Evolutionary conservation across 2,113 vertebrate genomes (phyloP).

Genomic region (Pimephales promelas): DNA sequence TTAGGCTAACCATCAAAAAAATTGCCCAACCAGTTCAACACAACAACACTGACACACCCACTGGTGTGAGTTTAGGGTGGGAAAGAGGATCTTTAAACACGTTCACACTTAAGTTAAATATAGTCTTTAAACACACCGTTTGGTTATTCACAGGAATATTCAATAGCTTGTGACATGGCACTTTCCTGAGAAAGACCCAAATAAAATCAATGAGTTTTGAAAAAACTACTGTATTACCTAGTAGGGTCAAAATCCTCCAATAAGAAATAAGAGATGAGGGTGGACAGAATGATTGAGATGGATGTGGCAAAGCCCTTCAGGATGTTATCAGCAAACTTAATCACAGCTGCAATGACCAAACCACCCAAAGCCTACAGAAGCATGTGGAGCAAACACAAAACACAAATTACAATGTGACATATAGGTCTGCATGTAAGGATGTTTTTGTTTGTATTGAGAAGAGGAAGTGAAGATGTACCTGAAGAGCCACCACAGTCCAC

Average conservation of each 20-base stretch:
- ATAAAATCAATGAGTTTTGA: neutral
- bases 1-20: neutral
- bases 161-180: neutral
- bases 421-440: neutral
- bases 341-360: constrained; percentile 85
- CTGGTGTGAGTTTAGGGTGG: neutral
- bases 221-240: constrained; percentile 67
- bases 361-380: constrained; percentile 83
- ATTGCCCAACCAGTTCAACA: neutral
- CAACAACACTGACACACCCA: neutral
- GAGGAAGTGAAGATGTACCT: constrained; percentile 76
- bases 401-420: neutral
- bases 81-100: neutral
- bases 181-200: neutral
- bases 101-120: neutral
- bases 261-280: constrained; percentile 88
- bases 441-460: neutral
- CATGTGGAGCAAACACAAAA: neutral
- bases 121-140: neutral
- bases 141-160: neutral
- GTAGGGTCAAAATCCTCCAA: constrained; percentile 87
- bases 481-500: constrained; percentile 86
- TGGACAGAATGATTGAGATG: constrained; percentile 87
- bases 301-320: constrained; percentile 89
- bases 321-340: constrained; percentile 90